Evolutionary conservation across 1,140 invertebrate genomes (phyloP).

Genomic region (Tetranychus urticae): DNA sequence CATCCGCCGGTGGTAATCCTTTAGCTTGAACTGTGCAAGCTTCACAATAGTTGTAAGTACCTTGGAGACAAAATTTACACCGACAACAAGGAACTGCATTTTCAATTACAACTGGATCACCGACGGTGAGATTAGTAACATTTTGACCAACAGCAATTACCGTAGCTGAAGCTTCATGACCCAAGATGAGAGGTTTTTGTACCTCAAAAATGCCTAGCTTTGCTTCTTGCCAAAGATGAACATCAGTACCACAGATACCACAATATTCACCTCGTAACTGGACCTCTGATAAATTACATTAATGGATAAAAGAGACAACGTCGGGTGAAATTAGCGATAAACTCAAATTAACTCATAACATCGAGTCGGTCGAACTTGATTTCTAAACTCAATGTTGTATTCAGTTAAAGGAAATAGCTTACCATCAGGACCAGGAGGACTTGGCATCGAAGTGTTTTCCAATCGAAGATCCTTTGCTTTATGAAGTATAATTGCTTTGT

Average conservation of each 20-base stretch:
- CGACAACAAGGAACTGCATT: conserved; percentile 61
- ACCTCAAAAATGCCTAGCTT: conserved; percentile 58
- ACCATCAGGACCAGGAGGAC: conserved; percentile 1
- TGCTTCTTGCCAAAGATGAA: conserved; percentile 64
- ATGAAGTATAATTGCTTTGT: conserved; percentile 4
- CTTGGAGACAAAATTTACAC: neutral
- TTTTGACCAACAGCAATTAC: conserved; percentile 41
- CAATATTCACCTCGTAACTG: conserved; percentile 48
- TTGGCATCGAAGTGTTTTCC: conserved; percentile 1
- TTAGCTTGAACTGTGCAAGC: conserved; percentile 40
- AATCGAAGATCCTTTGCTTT: conserved; percentile 1
- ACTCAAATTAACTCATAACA: neutral
- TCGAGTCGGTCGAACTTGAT: neutral
- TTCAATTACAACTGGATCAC: conserved; percentile 77
- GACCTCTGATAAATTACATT: conserved; percentile 2
- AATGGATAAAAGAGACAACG: neutral
- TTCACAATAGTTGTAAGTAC: neutral
- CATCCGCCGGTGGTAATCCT: conserved; percentile 35
- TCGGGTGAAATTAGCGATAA: neutral
- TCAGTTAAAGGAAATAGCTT: neutral
- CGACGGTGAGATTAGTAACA: conserved; percentile 44
- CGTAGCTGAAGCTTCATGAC: conserved; percentile 59
- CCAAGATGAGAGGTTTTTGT: conserved; percentile 59
- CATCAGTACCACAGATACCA: conserved; percentile 87
- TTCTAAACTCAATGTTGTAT: neutral